phyloP scores from a whole-genome alignment of 2,113 vertebrate species.

The Chaetodon trifascialis region DNA sequence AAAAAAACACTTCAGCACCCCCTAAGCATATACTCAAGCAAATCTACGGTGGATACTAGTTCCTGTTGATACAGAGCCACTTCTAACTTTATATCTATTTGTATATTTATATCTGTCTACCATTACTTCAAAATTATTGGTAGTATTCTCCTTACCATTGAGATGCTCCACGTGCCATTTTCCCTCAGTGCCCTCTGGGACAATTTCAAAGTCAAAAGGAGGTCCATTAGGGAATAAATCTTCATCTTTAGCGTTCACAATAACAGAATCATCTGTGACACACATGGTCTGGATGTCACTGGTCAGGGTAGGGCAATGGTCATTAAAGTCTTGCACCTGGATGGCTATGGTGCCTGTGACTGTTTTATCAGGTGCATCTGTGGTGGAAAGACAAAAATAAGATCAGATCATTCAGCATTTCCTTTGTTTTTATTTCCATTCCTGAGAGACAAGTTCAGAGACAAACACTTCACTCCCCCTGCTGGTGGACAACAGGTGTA shows the following conservation, averaged over 20 bases:
- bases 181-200: constrained; percentile 83
- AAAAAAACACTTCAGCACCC: neutral
- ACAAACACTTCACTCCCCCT: too few relatives aligned
- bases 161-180: constrained; percentile 85
- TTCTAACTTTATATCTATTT: neutral
- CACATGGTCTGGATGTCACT: constrained; percentile 82
- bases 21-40: too few relatives aligned
- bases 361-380: constrained; percentile 85
- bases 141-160: constrained; percentile 84
- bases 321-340: constrained; percentile 89
- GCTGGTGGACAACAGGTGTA: too few relatives aligned
- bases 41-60: too few relatives aligned
- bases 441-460: too few relatives aligned
- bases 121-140: neutral
- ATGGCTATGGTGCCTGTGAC: constrained; percentile 91
- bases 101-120: neutral
- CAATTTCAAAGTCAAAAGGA: constrained; percentile 87
- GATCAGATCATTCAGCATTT: constrained; percentile 2
- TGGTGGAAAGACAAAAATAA: constrained; percentile 11
- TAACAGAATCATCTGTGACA: constrained; percentile 68
- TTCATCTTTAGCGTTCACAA: constrained; percentile 86
- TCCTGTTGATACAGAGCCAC: neutral
- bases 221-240: constrained; percentile 86
- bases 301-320: constrained; percentile 90
- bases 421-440: neutral